Conservation (phyloP, 2,113 vertebrate species). For the Coturnix japonica region DNA sequence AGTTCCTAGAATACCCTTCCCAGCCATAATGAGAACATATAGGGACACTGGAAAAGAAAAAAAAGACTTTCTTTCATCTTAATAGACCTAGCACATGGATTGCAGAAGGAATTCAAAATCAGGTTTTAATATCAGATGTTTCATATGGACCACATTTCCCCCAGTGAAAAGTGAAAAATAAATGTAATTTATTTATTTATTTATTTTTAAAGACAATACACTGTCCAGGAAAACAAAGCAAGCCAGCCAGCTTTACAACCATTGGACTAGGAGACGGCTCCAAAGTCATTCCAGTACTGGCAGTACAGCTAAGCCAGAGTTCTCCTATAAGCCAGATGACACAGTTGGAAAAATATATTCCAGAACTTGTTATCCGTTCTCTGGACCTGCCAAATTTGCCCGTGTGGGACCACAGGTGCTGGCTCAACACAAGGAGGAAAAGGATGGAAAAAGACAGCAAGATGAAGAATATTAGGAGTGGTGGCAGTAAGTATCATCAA, state of each 20-base stretch:
- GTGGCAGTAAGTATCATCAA: neutral
- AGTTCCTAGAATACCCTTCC: constrained; percentile 29
- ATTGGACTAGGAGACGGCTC: constrained; percentile 49
- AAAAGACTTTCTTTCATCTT: constrained; percentile 20
- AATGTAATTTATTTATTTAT: too few relatives aligned
- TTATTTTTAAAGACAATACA: neutral
- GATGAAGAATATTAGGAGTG: neutral
- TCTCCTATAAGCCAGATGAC: constrained; percentile 68
- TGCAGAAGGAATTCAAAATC: constrained; percentile 30
- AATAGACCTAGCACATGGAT: neutral
- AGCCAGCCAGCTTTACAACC: constrained; percentile 31
- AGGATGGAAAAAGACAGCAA: constrained; percentile 16
- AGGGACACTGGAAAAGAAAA: neutral
- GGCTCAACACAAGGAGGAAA: constrained; percentile 21
- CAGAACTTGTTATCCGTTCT: constrained; percentile 44
- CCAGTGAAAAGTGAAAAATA: constrained; percentile 20
- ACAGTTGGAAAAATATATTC: constrained; percentile 67
- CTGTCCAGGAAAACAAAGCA: constrained; percentile 64
- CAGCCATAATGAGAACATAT: neutral
- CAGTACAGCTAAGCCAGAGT: constrained; percentile 68
- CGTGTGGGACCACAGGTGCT: constrained; percentile 47
- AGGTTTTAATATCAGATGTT: constrained; percentile 10
- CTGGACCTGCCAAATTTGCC: constrained; percentile 48
- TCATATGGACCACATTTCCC: constrained; percentile 37
- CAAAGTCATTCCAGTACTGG: constrained; percentile 61